Percentiles rank a stretch among this genome's conserved stretches.
These are phyloP conservation scores for Noturus placidus DNA, from an alignment of 2,113 vertebrate genomes.

Conservation along the genomic window DNA sequence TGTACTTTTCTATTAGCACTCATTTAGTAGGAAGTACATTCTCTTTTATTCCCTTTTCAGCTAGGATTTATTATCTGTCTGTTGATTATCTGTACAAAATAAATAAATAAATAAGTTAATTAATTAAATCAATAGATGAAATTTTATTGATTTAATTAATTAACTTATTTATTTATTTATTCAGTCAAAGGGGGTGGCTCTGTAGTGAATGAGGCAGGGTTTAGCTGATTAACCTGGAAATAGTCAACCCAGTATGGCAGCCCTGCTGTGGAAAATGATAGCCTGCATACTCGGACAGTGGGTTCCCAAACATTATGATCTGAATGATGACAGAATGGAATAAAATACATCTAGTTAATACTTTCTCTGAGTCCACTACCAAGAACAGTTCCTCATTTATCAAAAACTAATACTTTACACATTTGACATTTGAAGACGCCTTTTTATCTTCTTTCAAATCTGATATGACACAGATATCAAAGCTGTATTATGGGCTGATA, in stretches of 20 bases:
- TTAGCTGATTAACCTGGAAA: background rate
- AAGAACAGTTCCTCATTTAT: conserved; percentile 17
- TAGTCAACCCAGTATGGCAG: conserved; percentile 6
- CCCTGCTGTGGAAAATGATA: background rate
- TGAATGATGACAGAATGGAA: background rate
- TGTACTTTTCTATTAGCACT: background rate
- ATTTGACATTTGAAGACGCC: background rate
- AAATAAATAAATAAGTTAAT: too few relatives aligned
- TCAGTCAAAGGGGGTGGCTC: background rate
- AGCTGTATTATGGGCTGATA: background rate
- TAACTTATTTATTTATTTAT: too few relatives aligned
- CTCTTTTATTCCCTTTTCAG: background rate
- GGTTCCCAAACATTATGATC: background rate
- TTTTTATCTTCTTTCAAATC: background rate
- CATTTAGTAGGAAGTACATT: background rate
- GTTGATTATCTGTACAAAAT: background rate
- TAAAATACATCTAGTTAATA: background rate
- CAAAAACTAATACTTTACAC: background rate
- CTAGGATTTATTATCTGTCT: background rate
- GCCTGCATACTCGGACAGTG: background rate
- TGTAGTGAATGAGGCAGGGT: background rate
- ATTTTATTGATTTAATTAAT: too few relatives aligned
- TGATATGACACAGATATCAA: background rate
- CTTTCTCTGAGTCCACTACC: conserved; percentile 9
- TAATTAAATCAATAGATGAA: too few relatives aligned